Conservation (phyloP, 2,888 invertebrate genomes). For the Cheilosia urbana region DNA sequence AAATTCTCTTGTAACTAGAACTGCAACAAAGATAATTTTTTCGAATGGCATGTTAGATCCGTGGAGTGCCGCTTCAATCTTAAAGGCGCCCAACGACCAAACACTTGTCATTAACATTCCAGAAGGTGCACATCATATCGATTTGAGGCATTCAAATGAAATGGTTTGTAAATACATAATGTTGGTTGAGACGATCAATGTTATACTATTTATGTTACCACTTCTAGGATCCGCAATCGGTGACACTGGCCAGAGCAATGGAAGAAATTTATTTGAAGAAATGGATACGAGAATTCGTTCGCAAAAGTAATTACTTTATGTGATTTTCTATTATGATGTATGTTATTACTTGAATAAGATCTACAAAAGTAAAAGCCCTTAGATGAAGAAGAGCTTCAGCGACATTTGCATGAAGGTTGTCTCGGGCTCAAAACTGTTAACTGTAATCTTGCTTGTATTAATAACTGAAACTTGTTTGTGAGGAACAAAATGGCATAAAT, state of each 20-base stretch:
- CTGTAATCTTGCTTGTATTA: too few species aligned
- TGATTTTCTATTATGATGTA: slow-evolving; percentile 79
- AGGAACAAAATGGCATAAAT: too few species aligned
- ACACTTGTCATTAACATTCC: slow-evolving; percentile 89
- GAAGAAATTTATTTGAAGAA: slow-evolving; percentile 47
- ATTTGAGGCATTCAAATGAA: slow-evolving; percentile 86
- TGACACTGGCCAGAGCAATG: slow-evolving; percentile 31
- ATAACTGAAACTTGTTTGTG: too few species aligned
- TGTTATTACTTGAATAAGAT: slow-evolving; percentile 72
- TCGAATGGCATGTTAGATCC: slow-evolving; percentile 91
- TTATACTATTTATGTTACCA: not conserved
- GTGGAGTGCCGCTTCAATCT: slow-evolving; percentile 92
- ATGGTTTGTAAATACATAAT: slow-evolving; percentile 21
- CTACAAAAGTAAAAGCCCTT: too few species aligned
- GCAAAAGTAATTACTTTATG: slow-evolving; percentile 20
- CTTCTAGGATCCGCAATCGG: slow-evolving; percentile 48
- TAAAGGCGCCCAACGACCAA: slow-evolving; percentile 87
- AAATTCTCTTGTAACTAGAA: slow-evolving; percentile 9
- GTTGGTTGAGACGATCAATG: not conserved
- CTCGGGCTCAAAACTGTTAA: too few species aligned
- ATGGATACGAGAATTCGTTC: slow-evolving; percentile 39
- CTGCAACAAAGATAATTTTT: slow-evolving; percentile 51
- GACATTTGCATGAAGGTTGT: too few species aligned
- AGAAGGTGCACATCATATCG: slow-evolving; percentile 92
- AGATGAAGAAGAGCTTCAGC: too few species aligned